Conservation (phyloP, 2,888 invertebrate species). For the Eurois occulta region DNA sequence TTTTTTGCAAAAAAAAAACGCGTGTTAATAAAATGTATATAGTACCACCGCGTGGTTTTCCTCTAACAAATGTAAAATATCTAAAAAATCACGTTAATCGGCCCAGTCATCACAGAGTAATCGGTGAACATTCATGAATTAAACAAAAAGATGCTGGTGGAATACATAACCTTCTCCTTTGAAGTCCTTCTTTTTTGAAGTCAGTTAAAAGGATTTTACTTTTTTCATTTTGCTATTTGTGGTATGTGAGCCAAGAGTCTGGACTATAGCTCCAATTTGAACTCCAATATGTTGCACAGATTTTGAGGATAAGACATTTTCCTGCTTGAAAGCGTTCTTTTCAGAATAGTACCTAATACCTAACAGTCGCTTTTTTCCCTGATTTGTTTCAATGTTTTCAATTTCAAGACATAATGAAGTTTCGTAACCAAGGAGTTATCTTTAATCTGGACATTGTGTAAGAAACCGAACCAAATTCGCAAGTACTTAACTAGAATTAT, state of each 20-base stretch:
- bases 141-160: not conserved
- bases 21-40: not conserved
- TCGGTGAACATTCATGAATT: not conserved
- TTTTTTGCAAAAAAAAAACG: not conserved
- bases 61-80: not conserved
- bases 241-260: conserved; percentile 50
- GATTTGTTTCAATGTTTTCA: not conserved
- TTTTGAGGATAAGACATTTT: conserved; percentile 23
- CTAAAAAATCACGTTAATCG: too few relatives aligned
- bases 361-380: not conserved
- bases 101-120: too few relatives aligned
- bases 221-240: conserved; percentile 53
- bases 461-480: conserved; percentile 15
- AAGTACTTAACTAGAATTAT: conserved; percentile 11
- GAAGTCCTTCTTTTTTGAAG: not conserved
- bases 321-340: not conserved
- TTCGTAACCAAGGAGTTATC: not conserved
- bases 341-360: not conserved
- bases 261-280: conserved; percentile 40
- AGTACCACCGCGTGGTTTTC: not conserved
- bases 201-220: conserved; percentile 46
- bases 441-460: conserved; percentile 9
- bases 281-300: conserved; percentile 32
- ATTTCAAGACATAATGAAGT: not conserved
- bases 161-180: not conserved